Conservation (phyloP, 2,113 vertebrate genomes). For the Myiozetetes cayanensis region DNA sequence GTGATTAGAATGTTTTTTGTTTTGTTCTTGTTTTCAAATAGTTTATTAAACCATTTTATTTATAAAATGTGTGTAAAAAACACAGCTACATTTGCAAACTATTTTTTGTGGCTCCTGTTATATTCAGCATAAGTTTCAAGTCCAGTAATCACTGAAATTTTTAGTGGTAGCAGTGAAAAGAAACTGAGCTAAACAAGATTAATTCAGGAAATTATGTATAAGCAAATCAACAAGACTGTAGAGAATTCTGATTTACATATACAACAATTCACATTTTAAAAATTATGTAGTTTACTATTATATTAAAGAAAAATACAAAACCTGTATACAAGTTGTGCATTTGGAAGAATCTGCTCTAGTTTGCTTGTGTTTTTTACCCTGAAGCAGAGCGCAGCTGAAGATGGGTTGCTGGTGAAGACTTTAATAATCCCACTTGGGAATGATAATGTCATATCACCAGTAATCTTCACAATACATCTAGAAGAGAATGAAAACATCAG, state of each 20-base stretch:
- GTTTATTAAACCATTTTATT: not conserved
- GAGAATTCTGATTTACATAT: not conserved
- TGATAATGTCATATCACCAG: conserved; percentile 94
- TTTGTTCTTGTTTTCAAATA: not conserved
- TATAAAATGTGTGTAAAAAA: not conserved
- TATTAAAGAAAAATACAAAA: conserved; percentile 55
- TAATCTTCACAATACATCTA: conserved; percentile 96
- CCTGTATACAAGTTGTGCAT: conserved; percentile 92
- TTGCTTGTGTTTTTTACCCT: conserved; percentile 88
- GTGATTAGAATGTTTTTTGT: not conserved
- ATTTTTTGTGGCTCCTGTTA: not conserved
- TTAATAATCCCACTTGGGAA: conserved; percentile 96
- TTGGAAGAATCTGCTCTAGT: conserved; percentile 92
- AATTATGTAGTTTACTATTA: not conserved
- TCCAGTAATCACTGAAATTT: not conserved
- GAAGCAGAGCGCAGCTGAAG: conserved; percentile 90
- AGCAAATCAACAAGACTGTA: not conserved
- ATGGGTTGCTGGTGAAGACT: conserved; percentile 91
- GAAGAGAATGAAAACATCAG: conserved; percentile 6
- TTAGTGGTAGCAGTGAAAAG: not conserved
- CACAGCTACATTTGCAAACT: not conserved
- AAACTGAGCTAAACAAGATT: not conserved
- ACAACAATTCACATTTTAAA: not conserved
- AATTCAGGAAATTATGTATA: not conserved
- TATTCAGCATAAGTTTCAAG: not conserved